These are phyloP conservation scores for Bilobella aurantiaca DNA, from an alignment of 1,140 invertebrate species.

Conservation along the genomic window DNA sequence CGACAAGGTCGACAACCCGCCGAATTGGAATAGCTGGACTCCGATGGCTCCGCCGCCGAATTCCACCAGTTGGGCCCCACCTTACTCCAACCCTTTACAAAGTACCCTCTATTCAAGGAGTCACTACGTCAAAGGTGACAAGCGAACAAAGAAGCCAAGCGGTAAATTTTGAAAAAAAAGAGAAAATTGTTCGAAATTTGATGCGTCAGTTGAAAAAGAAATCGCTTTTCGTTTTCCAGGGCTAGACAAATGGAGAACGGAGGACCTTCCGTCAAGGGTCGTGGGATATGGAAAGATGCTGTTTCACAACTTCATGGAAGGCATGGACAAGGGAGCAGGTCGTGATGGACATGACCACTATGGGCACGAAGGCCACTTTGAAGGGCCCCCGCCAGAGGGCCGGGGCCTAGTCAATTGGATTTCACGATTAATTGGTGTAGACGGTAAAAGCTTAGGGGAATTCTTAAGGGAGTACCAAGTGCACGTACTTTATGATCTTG, in stretches of 20 bases:
- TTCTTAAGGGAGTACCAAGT: conserved; percentile 35
- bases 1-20: not conserved
- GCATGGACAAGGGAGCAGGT: not conserved
- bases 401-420: conserved; percentile 29
- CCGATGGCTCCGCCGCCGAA: not conserved
- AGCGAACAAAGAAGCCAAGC: not conserved
- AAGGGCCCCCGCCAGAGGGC: not conserved
- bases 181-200: not conserved
- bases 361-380: not conserved
- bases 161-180: not conserved
- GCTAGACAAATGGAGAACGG: conserved; percentile 3
- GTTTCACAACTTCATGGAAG: conserved; percentile 14
- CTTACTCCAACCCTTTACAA: not conserved
- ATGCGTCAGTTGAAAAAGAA: not conserved
- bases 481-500: conserved; percentile 34
- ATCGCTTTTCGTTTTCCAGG: not conserved
- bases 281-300: conserved; percentile 18
- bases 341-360: not conserved
- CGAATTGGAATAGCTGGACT: conserved; percentile 1
- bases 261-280: not conserved
- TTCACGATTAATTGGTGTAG: conserved; percentile 28
- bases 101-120: not conserved
- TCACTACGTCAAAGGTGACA: not conserved
- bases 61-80: not conserved
- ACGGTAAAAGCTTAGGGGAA: conserved; percentile 33